Percentiles rank a stretch among this genome's conserved stretches.
These are phyloP conservation scores for Atrina japonica DNA, from an alignment of 2,888 invertebrate species.

Conservation along the genomic window DNA sequence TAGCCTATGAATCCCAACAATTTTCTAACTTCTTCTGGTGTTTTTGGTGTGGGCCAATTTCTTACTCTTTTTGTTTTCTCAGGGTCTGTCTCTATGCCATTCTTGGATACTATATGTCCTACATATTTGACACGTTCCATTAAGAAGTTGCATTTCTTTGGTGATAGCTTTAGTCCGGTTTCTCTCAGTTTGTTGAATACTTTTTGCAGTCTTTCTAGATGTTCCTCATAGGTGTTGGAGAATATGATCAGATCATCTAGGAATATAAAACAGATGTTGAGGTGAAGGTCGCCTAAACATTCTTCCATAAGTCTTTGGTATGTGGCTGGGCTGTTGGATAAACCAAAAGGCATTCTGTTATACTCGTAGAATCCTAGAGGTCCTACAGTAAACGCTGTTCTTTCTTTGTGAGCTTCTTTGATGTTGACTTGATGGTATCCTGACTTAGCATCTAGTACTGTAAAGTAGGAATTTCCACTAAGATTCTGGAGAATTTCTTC, in stretches of 20 bases:
- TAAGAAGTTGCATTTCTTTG: conserved; percentile 24
- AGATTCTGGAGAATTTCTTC: too few species aligned
- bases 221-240: neutral
- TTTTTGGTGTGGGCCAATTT: too few species aligned
- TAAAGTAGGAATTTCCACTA: too few species aligned
- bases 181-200: conserved; percentile 26
- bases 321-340: neutral
- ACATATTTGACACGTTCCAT: conserved; percentile 11
- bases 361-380: neutral
- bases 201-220: neutral
- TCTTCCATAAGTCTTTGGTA: neutral
- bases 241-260: neutral
- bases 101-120: conserved; percentile 9
- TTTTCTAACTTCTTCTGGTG: too few species aligned
- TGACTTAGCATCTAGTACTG: too few species aligned
- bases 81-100: conserved; percentile 16
- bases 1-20: too few species aligned
- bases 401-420: too few species aligned
- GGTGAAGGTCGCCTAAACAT: neutral
- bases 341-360: conserved; percentile 1
- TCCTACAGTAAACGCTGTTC: too few species aligned
- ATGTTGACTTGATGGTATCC: too few species aligned
- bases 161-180: conserved; percentile 22
- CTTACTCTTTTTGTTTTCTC: conserved; percentile 12
- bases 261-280: neutral